Conservation (phyloP, 2,888 invertebrate genomes). For the Sisyra nigra region DNA sequence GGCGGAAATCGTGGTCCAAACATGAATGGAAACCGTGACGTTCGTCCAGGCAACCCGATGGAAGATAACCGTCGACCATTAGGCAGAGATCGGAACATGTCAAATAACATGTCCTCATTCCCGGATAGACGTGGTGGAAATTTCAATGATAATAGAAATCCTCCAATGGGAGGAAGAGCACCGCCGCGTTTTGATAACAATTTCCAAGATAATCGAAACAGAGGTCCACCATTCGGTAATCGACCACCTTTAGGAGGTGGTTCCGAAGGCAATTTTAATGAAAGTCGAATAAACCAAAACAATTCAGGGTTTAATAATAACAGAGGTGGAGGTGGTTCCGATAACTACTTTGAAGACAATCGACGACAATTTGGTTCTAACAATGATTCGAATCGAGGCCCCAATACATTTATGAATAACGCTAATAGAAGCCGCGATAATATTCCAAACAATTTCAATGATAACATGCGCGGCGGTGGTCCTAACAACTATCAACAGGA, state of each 20-base stretch:
- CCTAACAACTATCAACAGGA: background rate
- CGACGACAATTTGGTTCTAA: background rate
- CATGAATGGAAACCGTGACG: background rate
- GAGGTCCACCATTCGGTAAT: too few species aligned
- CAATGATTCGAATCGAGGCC: background rate
- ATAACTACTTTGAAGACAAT: background rate
- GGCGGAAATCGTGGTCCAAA: conserved; percentile 18
- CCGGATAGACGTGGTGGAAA: conserved; percentile 18
- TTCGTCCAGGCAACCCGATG: too few species aligned
- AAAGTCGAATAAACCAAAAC: background rate
- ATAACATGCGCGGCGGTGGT: conserved; percentile 2
- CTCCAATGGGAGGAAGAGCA: background rate
- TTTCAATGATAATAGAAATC: conserved; percentile 8
- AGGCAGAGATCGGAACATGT: conserved; percentile 19
- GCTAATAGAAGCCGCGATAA: too few species aligned
- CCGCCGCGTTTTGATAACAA: too few species aligned
- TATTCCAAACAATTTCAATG: too few species aligned
- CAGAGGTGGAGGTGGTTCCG: too few species aligned
- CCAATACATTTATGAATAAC: background rate
- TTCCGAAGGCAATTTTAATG: conserved; percentile 1
- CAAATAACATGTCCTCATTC: too few species aligned
- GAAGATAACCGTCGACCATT: conserved; percentile 8
- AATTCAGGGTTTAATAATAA: too few species aligned
- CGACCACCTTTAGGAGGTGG: too few species aligned
- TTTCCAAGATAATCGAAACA: too few species aligned